These are phyloP conservation scores for Zele albiditarsus DNA, from an alignment of 2,888 invertebrate genomes.

Conservation along the genomic window DNA sequence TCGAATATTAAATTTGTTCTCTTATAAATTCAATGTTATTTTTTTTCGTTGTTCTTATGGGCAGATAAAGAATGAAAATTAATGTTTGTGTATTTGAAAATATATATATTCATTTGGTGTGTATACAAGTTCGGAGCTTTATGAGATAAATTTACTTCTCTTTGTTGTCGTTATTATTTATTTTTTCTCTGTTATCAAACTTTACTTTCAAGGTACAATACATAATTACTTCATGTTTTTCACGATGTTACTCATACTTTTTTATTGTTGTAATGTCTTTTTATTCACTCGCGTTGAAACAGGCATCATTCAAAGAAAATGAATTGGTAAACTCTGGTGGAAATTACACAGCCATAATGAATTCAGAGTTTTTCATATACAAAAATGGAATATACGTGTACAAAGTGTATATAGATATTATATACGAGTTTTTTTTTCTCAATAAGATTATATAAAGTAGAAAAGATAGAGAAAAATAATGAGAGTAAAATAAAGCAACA, in stretches of 20 bases:
- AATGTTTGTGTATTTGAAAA: background rate
- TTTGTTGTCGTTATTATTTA: too few relatives aligned
- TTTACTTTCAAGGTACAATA: background rate
- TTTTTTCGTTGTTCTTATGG: background rate
- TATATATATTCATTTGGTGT: background rate
- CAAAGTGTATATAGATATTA: background rate
- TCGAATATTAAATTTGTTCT: too few relatives aligned
- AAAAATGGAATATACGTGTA: background rate
- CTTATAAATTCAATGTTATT: too few relatives aligned
- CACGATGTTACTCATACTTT: background rate
- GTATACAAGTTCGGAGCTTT: background rate
- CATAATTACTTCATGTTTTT: background rate
- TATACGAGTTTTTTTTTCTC: background rate
- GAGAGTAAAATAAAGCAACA: background rate
- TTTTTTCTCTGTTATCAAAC: background rate
- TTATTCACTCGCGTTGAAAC: background rate
- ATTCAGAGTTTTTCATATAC: background rate
- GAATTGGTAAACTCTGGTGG: background rate
- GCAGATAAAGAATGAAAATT: background rate
- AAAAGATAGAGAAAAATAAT: background rate
- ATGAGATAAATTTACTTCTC: background rate
- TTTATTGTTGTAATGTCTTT: background rate
- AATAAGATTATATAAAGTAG: background rate
- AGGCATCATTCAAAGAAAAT: background rate
- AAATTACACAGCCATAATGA: slow-evolving; percentile 1